Base-by-base conservation (phyloP, 2,888 invertebrate genomes). In the Ctena decussata region DNA sequence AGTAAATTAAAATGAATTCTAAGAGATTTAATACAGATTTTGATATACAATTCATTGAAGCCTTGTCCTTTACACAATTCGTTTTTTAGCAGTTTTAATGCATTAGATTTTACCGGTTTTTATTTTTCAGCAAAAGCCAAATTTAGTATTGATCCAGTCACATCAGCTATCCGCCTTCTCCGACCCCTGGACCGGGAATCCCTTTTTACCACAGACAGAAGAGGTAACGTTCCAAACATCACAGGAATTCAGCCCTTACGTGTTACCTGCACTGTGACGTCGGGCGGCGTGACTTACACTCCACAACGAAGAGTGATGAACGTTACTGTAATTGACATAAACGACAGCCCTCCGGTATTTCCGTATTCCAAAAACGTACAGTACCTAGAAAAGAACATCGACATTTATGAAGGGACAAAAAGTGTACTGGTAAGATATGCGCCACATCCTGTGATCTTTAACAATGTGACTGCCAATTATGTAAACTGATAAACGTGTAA, bases 301-400 rank as follows among this genome's bases (percentile, higher is more conserved):
- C 65, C 83, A 37, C 35, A 77, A 2, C 71, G 49, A 41, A 46
- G 76, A 35, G 71, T 69, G 8, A 15, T 88, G 1, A 81, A 76
- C 27, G 44, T 87, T 11, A 76, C 57, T 0, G 78, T 87, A 6
- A n/a, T 80, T 30, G 87, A 85, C 75, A 72, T 87, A 0, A 84
- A 87, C 71, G 87, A 87, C 49, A 85, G 75, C 49, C 84, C 87
- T 8, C 87, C 84, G 1, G 41, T 75, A 2, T 87, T 85, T n/a
- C 60, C 65, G 15, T 69, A 82, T 37, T 44, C 37, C 12, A 37
- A 76, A 32, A 57, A 39, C 18, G 44, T 41, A 12, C 80, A 79
- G 57, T 35, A 72, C 37, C 46, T 71, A 0, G 75, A n/a, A 39
- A 80, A 71, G 53, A 39, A 77, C 35, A n/a, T 78, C 0, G 82